Evolutionary conservation across 2,888 invertebrate species (phyloP).

Genomic region (Eremobia ochroleuca): DNA sequence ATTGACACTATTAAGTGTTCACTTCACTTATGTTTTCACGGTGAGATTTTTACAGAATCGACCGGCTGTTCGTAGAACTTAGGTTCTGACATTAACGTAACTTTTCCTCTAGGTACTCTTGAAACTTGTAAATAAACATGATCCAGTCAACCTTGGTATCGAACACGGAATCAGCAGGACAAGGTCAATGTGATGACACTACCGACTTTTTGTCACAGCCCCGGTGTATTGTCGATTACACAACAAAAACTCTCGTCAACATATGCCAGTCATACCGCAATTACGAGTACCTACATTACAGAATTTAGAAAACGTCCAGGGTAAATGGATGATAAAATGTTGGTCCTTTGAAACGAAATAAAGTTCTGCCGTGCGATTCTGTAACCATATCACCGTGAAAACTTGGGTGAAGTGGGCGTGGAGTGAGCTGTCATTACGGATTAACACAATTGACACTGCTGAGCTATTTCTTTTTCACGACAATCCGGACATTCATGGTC

Average conservation of each 20-base stretch:
- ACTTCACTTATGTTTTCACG: too few species aligned
- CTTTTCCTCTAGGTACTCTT: constrained; percentile 42
- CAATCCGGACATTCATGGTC: constrained; percentile 99
- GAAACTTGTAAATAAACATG: constrained; percentile 36
- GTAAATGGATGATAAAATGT: neutral
- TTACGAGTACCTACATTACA: too few species aligned
- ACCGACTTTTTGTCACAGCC: constrained; percentile 74
- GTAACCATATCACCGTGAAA: too few species aligned
- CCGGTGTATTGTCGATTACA: constrained; percentile 67
- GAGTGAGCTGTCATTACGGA: too few species aligned
- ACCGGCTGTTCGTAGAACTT: neutral
- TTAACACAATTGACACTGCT: too few species aligned
- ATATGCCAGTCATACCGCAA: constrained; percentile 46
- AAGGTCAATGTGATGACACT: constrained; percentile 82
- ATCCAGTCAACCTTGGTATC: constrained; percentile 75
- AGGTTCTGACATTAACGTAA: constrained; percentile 3
- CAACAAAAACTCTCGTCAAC: constrained; percentile 67
- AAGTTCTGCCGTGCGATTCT: too few species aligned
- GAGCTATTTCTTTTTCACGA: constrained; percentile 97
- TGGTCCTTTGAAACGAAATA: constrained; percentile 14
- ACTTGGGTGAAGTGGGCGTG: too few species aligned
- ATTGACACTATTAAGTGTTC: too few species aligned
- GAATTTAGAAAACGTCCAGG: constrained; percentile 1
- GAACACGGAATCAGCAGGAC: constrained; percentile 81
- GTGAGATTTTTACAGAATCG: too few species aligned